Evolutionary conservation across 2,888 invertebrate species (phyloP).

Genomic region (Drosophila gaucha): DNA sequence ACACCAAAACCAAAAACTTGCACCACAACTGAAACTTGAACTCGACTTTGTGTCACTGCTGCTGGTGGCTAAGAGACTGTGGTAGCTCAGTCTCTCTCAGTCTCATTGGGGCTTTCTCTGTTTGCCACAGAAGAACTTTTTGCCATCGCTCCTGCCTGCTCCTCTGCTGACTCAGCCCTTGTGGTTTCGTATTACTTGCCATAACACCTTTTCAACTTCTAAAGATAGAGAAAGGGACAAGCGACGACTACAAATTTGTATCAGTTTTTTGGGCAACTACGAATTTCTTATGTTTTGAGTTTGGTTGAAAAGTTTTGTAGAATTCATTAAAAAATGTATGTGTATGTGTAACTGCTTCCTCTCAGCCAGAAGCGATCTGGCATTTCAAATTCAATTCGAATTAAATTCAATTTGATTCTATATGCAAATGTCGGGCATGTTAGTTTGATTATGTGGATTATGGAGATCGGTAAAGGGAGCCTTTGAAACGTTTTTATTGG

Average conservation of each 20-base stretch:
- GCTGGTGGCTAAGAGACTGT: conserved; percentile 37
- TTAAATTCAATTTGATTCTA: conserved; percentile 75
- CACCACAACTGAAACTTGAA: conserved; percentile 58
- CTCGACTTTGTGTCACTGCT: conserved; percentile 68
- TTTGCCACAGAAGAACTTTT: conserved; percentile 52
- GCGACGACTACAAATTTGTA: conserved; percentile 23
- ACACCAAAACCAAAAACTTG: conserved; percentile 34
- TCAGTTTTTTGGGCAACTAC: conserved; percentile 27
- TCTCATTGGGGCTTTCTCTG: conserved; percentile 12
- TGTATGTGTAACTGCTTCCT: conserved; percentile 56
- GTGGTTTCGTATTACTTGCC: conserved; percentile 72
- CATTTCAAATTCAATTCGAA: conserved; percentile 47
- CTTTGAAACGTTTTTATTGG: conserved; percentile 52
- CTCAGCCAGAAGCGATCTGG: not conserved
- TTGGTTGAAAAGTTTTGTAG: conserved; percentile 57
- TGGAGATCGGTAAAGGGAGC: conserved; percentile 16
- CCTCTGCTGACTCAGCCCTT: conserved; percentile 15
- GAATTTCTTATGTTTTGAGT: conserved; percentile 34
- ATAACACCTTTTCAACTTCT: conserved; percentile 47
- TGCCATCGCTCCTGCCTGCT: conserved; percentile 35
- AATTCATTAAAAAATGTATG: conserved; percentile 73
- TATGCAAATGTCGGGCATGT: conserved; percentile 75
- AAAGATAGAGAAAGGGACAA: not conserved
- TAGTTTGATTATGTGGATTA: conserved; percentile 81
- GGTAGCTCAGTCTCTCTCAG: conserved; percentile 14